Base-by-base conservation (phyloP, 2,888 invertebrate species). In the Lottia scabra region DNA sequence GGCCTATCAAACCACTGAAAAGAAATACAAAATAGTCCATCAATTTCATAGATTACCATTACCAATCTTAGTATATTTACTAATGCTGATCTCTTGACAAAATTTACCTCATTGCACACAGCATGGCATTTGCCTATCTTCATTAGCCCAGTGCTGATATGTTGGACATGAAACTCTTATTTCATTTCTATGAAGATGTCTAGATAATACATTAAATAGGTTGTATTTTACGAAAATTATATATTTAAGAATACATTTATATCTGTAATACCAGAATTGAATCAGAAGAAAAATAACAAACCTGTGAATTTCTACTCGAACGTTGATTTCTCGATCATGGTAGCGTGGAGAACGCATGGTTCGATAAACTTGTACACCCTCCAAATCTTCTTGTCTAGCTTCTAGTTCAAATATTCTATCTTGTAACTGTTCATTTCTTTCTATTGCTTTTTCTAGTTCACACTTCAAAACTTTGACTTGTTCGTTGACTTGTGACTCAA, bases 391-490 rank as follows among this genome's bases (percentile, higher is more conserved):
- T 56, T 56, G 56, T 19, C 56, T 56, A 23, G 56, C 56, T 23
- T 56, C 56, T 3, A 56, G 23, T 23, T 56, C 56, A 13, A 23
- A 56, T 23, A 56, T 56, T 56, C 56, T 56, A 23, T 56, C 56
- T 56, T 56, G 56, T 56, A 56, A 56, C 8, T 56, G 56, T 56
- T 56, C 56, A 56, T 56, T 56, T 56, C 56, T 56, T 23, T 56
- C 56, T 56, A 56, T 56, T 12, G 56, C 23, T 56, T 56, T 56
- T 56, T 56, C 56, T 56, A 56, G 56, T 56, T 56, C 56, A 56
- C 23, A 56, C 23, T 56, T 56, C 23, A 56, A 23, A 19, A 56
- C 56, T 56, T 56, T 56, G 10, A 56, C 56, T 56, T 56, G 56
- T 56, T 56, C 56, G 23, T 56, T 56, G 3, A 56, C 56, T 56